Conservation (phyloP, 2,113 vertebrate genomes). For the Martes martes region DNA sequence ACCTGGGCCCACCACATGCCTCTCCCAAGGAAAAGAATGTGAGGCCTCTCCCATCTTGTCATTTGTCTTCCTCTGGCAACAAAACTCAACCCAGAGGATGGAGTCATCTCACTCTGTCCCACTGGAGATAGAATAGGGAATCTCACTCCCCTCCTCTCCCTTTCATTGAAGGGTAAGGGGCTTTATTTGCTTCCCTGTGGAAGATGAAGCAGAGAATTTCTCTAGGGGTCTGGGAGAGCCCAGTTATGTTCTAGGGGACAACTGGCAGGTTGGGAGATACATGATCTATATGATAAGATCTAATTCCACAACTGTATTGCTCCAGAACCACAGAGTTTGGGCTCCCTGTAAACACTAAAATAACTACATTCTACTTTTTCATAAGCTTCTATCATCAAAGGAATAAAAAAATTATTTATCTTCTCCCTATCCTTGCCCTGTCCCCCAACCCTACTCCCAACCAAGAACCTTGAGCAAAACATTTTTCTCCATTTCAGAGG, state of each 20-base stretch:
- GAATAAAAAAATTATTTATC: neutral
- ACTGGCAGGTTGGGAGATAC: neutral
- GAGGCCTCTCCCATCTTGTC: neutral
- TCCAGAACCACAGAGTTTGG: neutral
- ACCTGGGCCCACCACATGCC: neutral
- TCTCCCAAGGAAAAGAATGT: neutral
- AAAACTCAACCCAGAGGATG: neutral
- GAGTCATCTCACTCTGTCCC: neutral
- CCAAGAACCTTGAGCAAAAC: slow-evolving; percentile 29
- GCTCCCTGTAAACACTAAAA: neutral
- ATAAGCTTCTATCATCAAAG: neutral
- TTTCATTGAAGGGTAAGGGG: neutral
- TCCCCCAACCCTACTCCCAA: neutral
- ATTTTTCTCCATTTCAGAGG: neutral
- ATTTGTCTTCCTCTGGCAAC: neutral
- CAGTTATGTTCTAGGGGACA: neutral
- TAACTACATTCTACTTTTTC: neutral
- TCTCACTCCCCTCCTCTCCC: neutral
- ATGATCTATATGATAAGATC: neutral
- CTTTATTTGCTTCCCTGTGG: neutral
- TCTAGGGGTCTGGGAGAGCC: neutral
- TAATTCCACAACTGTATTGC: neutral
- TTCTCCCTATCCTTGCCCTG: neutral
- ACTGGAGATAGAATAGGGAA: accelerated
- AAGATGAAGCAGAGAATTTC: neutral